Evolutionary conservation across 2,797 vertebrate genomes (phyloP).

Genomic region (Allobates femoralis): DNA sequence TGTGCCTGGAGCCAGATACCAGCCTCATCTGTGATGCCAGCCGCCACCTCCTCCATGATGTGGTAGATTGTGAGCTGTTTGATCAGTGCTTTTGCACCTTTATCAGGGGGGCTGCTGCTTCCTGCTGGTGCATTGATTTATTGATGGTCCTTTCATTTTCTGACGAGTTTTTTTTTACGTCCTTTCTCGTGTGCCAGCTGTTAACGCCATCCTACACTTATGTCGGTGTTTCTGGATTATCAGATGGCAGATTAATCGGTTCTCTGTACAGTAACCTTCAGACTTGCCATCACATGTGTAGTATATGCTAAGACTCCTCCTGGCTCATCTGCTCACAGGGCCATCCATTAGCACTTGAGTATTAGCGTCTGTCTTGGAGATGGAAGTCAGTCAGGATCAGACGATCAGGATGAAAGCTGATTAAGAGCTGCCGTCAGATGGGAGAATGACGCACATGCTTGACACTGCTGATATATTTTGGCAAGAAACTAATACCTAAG

Average conservation of each 20-base stretch:
- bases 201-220: no score
- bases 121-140: no score
- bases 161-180: no score
- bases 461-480: background rate
- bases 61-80: no score
- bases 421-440: constrained; percentile 44
- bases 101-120: no score
- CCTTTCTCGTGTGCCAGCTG: no score
- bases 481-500: constrained; percentile 1
- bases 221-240: background rate
- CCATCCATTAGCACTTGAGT: constrained; percentile 27
- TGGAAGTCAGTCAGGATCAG: constrained; percentile 39
- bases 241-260: background rate
- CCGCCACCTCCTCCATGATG: no score
- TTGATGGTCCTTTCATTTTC: no score
- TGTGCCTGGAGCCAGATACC: no score
- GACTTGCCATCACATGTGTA: background rate
- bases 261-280: background rate
- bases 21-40: no score
- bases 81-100: no score
- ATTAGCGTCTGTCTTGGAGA: constrained; percentile 30
- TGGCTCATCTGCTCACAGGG: constrained; percentile 15
- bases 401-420: constrained; percentile 49
- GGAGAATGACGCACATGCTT: constrained; percentile 34
- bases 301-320: background rate